phyloP scores from a whole-genome alignment of 1,140 invertebrate species.

The Microplitis demolitor region DNA sequence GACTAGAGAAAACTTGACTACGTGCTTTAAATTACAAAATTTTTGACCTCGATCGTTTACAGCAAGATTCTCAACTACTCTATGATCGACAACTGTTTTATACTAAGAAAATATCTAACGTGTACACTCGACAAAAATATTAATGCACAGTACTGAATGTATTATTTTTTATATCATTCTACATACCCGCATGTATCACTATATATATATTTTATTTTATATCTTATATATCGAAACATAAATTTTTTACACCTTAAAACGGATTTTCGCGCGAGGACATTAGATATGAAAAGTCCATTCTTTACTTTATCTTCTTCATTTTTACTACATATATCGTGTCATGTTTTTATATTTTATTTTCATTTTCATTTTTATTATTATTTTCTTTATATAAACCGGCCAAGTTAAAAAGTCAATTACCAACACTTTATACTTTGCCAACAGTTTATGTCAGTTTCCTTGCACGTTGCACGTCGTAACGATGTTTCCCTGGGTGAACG shows the following conservation, averaged over 20 bases:
- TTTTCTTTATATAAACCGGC: no score
- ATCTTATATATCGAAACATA: not conserved
- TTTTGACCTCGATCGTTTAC: conserved; percentile 45
- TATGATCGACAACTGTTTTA: conserved; percentile 47
- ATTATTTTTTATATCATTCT: not conserved
- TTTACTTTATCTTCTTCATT: no score
- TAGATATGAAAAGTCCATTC: no score
- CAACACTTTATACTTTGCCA: conserved; percentile 45
- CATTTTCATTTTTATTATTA: no score
- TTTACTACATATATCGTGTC: no score
- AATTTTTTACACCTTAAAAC: not conserved
- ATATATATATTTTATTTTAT: not conserved
- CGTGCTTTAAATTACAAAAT: conserved; percentile 60
- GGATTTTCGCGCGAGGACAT: not conserved
- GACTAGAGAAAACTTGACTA: conserved; percentile 58
- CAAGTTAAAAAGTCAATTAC: conserved; percentile 25
- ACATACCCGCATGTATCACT: no score
- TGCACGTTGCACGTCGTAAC: conserved; percentile 20
- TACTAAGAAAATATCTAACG: conserved; percentile 51
- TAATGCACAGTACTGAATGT: conserved; percentile 2
- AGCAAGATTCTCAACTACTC: conserved; percentile 44
- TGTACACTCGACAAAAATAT: conserved; percentile 43
- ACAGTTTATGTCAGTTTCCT: conserved; percentile 47
- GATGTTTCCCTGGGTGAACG: conserved; percentile 27
- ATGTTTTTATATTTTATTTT: no score